Conservation (phyloP, 2,113 vertebrate genomes). For the Sula dactylatra region DNA sequence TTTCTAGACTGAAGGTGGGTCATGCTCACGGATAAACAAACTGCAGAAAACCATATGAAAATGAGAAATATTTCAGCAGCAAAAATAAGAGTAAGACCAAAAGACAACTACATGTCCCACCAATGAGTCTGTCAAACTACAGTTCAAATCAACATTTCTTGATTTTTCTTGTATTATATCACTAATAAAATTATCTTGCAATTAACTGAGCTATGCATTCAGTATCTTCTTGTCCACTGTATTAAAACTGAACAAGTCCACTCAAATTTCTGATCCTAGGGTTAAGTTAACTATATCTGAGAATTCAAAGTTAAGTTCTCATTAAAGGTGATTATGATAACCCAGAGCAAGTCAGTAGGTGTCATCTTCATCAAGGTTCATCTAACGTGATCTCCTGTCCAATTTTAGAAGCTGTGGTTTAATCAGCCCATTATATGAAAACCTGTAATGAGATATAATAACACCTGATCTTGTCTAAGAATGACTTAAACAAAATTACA, state of each 20-base stretch:
- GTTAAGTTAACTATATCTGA: background rate
- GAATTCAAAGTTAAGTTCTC: background rate
- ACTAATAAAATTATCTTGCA: background rate
- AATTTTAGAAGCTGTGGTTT: background rate
- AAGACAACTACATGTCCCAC: background rate
- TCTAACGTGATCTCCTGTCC: background rate
- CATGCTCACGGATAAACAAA: background rate
- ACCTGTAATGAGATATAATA: background rate
- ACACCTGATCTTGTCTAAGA: background rate
- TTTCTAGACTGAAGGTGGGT: background rate
- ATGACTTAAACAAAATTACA: background rate
- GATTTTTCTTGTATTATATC: background rate
- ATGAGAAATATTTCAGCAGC: background rate
- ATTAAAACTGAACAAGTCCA: background rate
- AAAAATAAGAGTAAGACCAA: background rate
- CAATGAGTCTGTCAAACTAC: background rate
- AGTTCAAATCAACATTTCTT: background rate
- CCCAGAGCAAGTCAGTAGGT: constrained; percentile 2
- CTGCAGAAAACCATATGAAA: background rate
- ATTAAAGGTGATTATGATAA: background rate
- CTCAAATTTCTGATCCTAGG: background rate
- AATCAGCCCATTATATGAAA: background rate
- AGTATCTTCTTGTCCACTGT: background rate
- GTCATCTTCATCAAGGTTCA: background rate
- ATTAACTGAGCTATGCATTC: background rate